These are phyloP conservation scores for Mactromeris polynyma DNA, from an alignment of 2,888 invertebrate species.

Conservation along the genomic window DNA sequence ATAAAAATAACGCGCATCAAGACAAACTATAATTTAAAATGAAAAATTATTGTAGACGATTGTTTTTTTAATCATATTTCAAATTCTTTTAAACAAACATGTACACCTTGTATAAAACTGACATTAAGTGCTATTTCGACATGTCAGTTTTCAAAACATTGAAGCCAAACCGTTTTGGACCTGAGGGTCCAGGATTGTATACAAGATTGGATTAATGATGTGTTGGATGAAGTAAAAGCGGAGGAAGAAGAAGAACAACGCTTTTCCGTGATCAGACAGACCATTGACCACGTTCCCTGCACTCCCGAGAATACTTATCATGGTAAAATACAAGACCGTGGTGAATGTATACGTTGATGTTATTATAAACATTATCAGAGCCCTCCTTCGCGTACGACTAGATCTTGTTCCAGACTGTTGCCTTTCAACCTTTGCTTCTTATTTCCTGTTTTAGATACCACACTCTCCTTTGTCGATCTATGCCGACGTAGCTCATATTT, in stretches of 20 bases:
- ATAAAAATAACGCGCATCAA: too few species aligned
- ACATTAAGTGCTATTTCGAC: not conserved
- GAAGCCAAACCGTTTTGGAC: conserved; percentile 8
- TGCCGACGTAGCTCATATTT: too few species aligned
- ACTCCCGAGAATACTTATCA: conserved; percentile 23
- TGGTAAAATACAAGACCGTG: conserved; percentile 30
- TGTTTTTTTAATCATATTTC: too few species aligned
- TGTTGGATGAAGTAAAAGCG: conserved; percentile 47
- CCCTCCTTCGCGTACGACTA: conserved; percentile 25
- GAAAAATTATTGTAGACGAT: too few species aligned
- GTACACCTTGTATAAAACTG: too few species aligned
- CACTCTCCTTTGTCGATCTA: too few species aligned
- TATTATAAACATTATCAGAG: conserved; percentile 46
- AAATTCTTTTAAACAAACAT: too few species aligned
- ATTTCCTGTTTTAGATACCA: not conserved
- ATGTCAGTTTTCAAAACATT: not conserved
- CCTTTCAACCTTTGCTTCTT: not conserved
- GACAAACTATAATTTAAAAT: too few species aligned
- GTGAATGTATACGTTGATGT: conserved; percentile 41
- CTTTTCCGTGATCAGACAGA: conserved; percentile 24
- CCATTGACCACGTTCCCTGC: conserved; percentile 32
- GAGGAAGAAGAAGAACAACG: conserved; percentile 41
- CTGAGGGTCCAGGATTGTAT: conserved; percentile 45
- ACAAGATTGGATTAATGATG: conserved; percentile 48
- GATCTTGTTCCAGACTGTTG: not conserved